phyloP scores from a whole-genome alignment of 2,113 vertebrate species.

The Harpagus bidentatus region DNA sequence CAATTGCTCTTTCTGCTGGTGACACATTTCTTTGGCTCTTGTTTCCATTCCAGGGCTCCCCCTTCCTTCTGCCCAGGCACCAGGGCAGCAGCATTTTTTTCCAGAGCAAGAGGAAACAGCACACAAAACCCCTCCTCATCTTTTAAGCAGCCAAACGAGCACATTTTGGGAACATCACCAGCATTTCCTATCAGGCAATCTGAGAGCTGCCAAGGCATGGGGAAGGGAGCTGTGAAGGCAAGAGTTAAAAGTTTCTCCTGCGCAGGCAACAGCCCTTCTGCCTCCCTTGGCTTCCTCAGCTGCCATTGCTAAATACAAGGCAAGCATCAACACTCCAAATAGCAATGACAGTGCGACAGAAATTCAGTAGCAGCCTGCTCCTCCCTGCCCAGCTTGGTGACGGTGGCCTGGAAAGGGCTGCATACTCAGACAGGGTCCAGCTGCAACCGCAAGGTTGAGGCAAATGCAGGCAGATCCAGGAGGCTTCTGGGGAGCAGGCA shows the following conservation, averaged over 20 bases:
- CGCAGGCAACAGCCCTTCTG: background rate
- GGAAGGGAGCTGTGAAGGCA: background rate
- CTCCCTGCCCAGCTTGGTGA: background rate
- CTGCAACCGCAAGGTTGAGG: background rate
- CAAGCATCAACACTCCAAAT: background rate
- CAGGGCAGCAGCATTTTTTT: background rate
- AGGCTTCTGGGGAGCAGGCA: background rate
- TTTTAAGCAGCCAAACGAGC: rapidly evolving
- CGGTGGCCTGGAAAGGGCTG: background rate
- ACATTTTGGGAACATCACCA: background rate
- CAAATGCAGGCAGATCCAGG: background rate
- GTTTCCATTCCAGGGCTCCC: constrained; percentile 5
- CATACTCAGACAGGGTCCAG: background rate
- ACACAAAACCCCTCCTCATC: background rate
- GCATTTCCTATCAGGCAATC: background rate
- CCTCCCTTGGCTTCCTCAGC: background rate
- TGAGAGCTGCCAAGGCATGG: rapidly evolving
- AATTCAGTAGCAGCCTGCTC: background rate
- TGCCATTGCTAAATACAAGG: background rate
- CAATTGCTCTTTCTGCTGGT: constrained; percentile 37
- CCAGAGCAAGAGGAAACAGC: background rate
- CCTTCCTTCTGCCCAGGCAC: background rate
- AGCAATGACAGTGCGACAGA: background rate
- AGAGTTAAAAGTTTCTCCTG: background rate
- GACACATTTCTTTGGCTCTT: constrained; percentile 26